A percentile compares a stretch with the other conserved stretches of the same genome.
phyloP scores from a whole-genome alignment of 2,797 vertebrate species.

The Acanthis flammea region DNA sequence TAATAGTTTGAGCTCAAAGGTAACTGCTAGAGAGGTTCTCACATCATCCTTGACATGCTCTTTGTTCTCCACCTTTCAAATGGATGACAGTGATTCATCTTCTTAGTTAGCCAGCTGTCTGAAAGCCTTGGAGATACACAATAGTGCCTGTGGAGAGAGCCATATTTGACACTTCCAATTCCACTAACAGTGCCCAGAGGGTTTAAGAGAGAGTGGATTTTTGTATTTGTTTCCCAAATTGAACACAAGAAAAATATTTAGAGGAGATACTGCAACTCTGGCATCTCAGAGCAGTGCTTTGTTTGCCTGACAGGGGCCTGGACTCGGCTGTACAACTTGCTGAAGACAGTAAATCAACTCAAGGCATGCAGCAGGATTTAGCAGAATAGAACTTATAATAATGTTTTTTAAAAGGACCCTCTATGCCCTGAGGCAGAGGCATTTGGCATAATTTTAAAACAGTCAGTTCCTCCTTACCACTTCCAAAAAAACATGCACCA shows the following conservation, averaged over 20 bases:
- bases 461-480: background rate
- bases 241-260: background rate
- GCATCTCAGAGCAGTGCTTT: background rate
- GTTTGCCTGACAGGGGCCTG: background rate
- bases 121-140: background rate
- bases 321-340: background rate
- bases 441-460: background rate
- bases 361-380: background rate
- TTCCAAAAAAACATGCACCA: background rate
- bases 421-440: background rate
- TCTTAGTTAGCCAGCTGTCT: background rate
- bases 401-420: background rate
- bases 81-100: constrained; percentile 12
- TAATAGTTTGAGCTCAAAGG: background rate
- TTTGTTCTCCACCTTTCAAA: constrained; percentile 1
- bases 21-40: background rate
- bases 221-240: background rate
- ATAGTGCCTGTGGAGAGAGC: background rate
- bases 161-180: background rate
- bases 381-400: background rate
- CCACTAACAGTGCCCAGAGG: background rate
- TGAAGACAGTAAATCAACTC: background rate
- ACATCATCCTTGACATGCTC: background rate
- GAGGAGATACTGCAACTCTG: background rate
- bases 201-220: background rate